A percentile compares a stretch with the other conserved stretches of the same genome.
Evolutionary conservation across 2,888 invertebrate species (phyloP).

Genomic region (Idaea dimidiata): DNA sequence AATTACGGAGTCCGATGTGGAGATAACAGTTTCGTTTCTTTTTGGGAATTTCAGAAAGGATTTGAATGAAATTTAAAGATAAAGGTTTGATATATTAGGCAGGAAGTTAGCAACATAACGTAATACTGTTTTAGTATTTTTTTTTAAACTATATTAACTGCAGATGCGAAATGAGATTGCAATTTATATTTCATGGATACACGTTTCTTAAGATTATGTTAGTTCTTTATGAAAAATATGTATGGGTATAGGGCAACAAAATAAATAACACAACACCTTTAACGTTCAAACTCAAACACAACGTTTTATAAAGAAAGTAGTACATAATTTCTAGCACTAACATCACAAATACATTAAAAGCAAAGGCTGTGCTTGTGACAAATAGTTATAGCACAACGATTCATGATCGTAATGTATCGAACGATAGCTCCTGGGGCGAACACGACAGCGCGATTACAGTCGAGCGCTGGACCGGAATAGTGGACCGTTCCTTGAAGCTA

Average conservation of each 20-base stretch:
- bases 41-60: not conserved
- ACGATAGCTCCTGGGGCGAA: constrained; percentile 60
- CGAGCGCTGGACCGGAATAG: not conserved
- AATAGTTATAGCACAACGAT: constrained; percentile 49
- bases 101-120: not conserved
- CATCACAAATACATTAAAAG: constrained; percentile 5
- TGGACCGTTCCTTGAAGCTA: not conserved
- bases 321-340: not conserved
- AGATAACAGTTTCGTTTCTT: not conserved
- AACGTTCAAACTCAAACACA: not conserved
- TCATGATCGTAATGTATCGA: constrained; percentile 46
- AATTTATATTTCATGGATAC: not conserved
- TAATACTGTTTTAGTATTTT: not conserved
- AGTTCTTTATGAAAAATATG: not conserved
- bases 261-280: not conserved
- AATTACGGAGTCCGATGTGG: not conserved
- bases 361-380: constrained; percentile 53
- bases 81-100: not conserved
- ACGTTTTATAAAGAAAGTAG: not conserved
- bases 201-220: not conserved
- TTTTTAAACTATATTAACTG: not conserved
- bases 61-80: not conserved
- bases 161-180: no score
- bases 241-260: not conserved
- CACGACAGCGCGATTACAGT: constrained; percentile 61